Base-by-base conservation (phyloP, 1,140 invertebrate genomes). In the Pogonomyrmex barbatus region DNA sequence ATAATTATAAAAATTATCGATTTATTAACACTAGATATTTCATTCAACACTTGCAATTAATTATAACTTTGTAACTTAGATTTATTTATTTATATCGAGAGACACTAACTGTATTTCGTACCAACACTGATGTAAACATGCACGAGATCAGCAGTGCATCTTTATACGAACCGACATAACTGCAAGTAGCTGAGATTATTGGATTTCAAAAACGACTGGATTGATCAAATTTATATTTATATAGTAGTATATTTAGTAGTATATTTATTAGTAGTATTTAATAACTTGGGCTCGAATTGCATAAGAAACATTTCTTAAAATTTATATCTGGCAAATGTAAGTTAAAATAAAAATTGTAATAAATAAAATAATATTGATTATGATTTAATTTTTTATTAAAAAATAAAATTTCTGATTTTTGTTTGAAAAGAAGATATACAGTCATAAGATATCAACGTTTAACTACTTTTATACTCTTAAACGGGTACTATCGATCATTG, bases 401-500 rank as follows among this genome's bases (percentile, higher is more conserved):
- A 36, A 70, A 33, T 39, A 14, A 52, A 45, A 24, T 3, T 79
- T 6, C 39, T 17, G 14, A 45, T n/a, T 81, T 17, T 24, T n/a
- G 36, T 33, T 14, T 62, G 2, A 6, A 52, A 39, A 54, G 33
- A 45, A 8, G 8, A 2, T 47, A n/a, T 63, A 60, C 58, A 33
- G 45, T 70, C 39, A 2, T 17, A n/a, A 24, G 17, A 54, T 54
- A 33, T 81, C 24, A 50, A 70, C 14, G 24, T 39, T 81, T 56
- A 30, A 81, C 39, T 56, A 56, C 24, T 33, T 70, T 45, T 70
- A 5, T 45, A 56, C 14, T 42, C 12, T 8, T 56, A 70, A 81
- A 81, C 14, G 24, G 24, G 30, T 56, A 14, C 14, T 45, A 81
- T 70, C 78, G 39, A 81, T 81, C 50, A 56, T 12, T 0, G 5